Conservation (phyloP, 2,797 vertebrate genomes). For the Thamnophis elegans region DNA sequence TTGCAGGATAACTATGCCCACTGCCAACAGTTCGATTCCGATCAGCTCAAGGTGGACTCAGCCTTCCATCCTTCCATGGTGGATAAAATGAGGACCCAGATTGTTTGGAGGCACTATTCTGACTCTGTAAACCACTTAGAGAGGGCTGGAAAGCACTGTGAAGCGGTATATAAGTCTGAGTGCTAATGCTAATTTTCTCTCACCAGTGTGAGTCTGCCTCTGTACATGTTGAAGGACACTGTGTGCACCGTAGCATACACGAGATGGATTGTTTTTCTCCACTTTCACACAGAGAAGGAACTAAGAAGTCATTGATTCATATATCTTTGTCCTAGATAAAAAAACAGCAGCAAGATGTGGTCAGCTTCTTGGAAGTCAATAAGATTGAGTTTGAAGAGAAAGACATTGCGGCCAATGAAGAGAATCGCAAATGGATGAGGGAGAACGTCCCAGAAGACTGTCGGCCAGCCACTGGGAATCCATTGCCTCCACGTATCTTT, state of each 20-base stretch:
- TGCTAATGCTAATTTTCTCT: not conserved
- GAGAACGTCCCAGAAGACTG: conserved; percentile 90
- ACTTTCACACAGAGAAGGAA: not conserved
- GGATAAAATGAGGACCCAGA: no score
- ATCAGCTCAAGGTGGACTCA: no score
- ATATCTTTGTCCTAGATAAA: conserved; percentile 81
- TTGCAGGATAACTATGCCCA: no score
- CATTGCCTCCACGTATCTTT: conserved; percentile 94
- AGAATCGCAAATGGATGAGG: conserved; percentile 95
- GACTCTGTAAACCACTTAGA: no score
- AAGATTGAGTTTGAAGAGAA: conserved; percentile 94
- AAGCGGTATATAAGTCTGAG: no score
- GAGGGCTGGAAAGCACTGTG: no score
- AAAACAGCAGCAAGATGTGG: conserved; percentile 95
- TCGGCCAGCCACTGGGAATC: conserved; percentile 84
- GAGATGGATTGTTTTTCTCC: not conserved
- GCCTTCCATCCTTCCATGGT: no score
- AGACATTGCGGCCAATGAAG: conserved; percentile 92
- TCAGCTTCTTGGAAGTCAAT: conserved; percentile 89
- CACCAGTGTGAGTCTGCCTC: not conserved
- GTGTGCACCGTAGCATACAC: not conserved
- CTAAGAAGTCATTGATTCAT: not conserved
- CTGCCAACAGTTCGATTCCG: no score
- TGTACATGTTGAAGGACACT: not conserved
- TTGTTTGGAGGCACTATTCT: no score